Base-by-base conservation (phyloP, 2,888 invertebrate species). In the Acronicta alni region DNA sequence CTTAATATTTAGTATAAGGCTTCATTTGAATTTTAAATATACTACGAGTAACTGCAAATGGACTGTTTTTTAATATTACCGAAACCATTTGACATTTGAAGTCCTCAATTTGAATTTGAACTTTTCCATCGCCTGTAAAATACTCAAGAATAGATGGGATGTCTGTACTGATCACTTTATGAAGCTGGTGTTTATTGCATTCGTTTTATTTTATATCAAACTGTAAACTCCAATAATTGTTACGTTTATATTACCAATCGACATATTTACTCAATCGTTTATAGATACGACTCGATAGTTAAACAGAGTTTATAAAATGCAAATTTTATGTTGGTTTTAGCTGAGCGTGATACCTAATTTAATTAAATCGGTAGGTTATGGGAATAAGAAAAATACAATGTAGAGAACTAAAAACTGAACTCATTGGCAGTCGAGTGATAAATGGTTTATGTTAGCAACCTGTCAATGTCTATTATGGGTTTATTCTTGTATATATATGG, bases 201-300 rank as follows among this genome's bases (percentile, higher is more conserved):
- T 20, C 2, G 12, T 51, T 57, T 44, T 18, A 38, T 51, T 57
- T 44, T 18, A 38, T 20, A 41, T 42, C 32, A 47, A 17, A 37
- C 23, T n/a, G 23, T 55, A 61, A 75, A 72, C n/a, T 47, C 35
- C 37, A 47, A 54, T 37, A 39, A 12, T 46, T 67, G 59, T 47
- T 32, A 47, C 53, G 10, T 58, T 58, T 54, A 43, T 20, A 48
- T 52, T 44, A 44, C 17, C 38, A 44, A 61, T 39, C 15, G 41
- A 72, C 51, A 44, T 48, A 12, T 72, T 72, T 67, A 53, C 51
- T n/a, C 42, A 41, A 53, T 37, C 45, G n/a, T 43, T 42, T 53
- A 46, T 51, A 39, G 42, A 41, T 23, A 46, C 38, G 20, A 45
- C 35, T 46, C 39, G 37, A 67, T 15, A 48, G 32, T 51, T 26